phyloP scores from a whole-genome alignment of 2,888 invertebrate genomes.

The Clivina fossor region DNA sequence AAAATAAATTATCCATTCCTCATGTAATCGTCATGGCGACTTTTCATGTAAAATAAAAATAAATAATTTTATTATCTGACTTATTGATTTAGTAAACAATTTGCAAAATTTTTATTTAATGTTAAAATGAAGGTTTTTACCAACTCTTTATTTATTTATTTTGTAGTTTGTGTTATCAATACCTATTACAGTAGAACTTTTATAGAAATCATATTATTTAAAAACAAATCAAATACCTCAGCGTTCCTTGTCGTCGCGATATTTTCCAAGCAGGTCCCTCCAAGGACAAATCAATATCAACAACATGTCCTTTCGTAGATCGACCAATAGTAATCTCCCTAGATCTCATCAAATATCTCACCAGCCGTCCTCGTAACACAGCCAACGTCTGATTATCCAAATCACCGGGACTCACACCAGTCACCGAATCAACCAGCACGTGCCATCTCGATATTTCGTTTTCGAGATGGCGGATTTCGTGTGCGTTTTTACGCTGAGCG shows the following conservation, averaged over 20 bases:
- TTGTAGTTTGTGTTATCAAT: no score
- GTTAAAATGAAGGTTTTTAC: no score
- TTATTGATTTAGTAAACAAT: no score
- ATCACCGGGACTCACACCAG: slow-evolving; percentile 80
- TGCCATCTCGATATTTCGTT: slow-evolving; percentile 91
- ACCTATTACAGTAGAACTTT: no score
- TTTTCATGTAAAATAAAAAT: no score
- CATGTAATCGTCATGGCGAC: no score
- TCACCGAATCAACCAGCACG: slow-evolving; percentile 87
- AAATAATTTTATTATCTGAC: no score
- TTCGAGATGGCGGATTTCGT: slow-evolving; percentile 85
- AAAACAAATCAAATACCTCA: slow-evolving; percentile 64
- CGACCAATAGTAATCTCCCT: slow-evolving; percentile 94
- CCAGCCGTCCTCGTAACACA: slow-evolving; percentile 85
- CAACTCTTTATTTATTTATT: no score
- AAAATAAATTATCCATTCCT: no score
- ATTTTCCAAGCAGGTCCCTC: slow-evolving; percentile 96
- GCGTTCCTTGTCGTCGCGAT: slow-evolving; percentile 89
- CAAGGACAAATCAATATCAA: slow-evolving; percentile 90
- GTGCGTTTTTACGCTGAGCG: slow-evolving; percentile 74
- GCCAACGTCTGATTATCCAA: slow-evolving; percentile 93
- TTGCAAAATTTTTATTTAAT: no score
- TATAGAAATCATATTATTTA: no score
- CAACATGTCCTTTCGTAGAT: slow-evolving; percentile 81
- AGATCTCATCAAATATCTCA: slow-evolving; percentile 92